Evolutionary conservation across 2,113 vertebrate species (phyloP), one percentile per base, ranked within the genome.

Genomic region (Ptilonorhynchus violaceus): DNA sequence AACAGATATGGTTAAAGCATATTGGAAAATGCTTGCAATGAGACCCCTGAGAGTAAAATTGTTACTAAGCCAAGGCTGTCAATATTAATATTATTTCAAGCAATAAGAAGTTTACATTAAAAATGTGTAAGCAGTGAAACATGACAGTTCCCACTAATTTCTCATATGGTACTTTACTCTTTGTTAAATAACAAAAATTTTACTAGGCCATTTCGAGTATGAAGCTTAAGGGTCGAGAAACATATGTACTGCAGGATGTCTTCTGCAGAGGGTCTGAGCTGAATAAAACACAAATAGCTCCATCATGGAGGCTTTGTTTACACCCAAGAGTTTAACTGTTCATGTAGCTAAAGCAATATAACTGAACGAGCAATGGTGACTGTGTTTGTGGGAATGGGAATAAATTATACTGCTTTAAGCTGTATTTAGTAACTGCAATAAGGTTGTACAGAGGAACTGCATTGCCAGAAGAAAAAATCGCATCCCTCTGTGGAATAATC

Each of bases 401-500:
- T 93, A 91, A 93, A 85, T 92, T 86, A 59, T 18, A 74, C 49
- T 74, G 30, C 75, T 81, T 28, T 90, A 88, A 85, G 52, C 73
- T 85, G 49, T 41, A 72, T 89, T 96, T 92, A 87, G 33, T 77
- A 87, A 60, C 80, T 89, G 73, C 66, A 91, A 0, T 59, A 49
- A 73, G 56, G 19, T 28, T 63, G 22, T 74, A 33, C 35, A 63
- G 55, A 62, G 46, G 50, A 92, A 12, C 46, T 77, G 60, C 33
- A 47, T 49, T 85, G 56, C 77, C 73, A 89, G 77, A 68, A 91
- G 64, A 53, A 89, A 86, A 89, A 87, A 80, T 78, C 53, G 53
- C 55, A 85, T 87, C 62, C 33, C 79, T 95, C 82, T 9, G 72
- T 93, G 88, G 72, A 88, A 84, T 93, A 90, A 66, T 93, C 74